Evolutionary conservation across 1,140 invertebrate genomes (phyloP).

Genomic region (Centruroides vittatus): DNA sequence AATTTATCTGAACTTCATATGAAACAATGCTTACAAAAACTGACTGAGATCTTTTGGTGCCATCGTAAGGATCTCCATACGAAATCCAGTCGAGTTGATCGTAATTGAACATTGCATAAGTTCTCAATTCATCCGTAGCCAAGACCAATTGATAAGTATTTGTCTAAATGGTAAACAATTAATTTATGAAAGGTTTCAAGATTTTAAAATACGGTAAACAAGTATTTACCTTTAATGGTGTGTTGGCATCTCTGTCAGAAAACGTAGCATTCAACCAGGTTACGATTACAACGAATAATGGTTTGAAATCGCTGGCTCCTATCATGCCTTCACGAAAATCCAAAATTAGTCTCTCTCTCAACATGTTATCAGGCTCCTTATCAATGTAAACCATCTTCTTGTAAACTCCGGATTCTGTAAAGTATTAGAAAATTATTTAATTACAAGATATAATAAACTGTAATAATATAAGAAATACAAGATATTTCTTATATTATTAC

Average conservation of each 20-base stretch:
- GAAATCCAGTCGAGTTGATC: constrained; percentile 74
- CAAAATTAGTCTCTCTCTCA: constrained; percentile 70
- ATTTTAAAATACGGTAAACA: too few relatives aligned
- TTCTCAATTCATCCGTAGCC: constrained; percentile 83
- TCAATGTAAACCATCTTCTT: constrained; percentile 25
- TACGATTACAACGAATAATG: constrained; percentile 77
- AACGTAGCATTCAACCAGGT: constrained; percentile 95
- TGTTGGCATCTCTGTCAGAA: constrained; percentile 60
- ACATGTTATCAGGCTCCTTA: constrained; percentile 36
- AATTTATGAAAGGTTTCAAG: too few relatives aligned
- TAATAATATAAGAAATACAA: too few relatives aligned
- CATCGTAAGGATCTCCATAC: constrained; percentile 58
- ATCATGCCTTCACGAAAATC: constrained; percentile 82
- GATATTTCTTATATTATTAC: too few relatives aligned
- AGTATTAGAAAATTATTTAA: neutral
- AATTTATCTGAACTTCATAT: neutral
- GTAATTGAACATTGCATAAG: constrained; percentile 91
- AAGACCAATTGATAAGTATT: constrained; percentile 90
- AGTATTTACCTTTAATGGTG: constrained; percentile 24
- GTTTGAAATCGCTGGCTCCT: constrained; percentile 70
- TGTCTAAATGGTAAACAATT: constrained; percentile 38
- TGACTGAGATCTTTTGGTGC: constrained; percentile 61
- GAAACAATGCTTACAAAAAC: constrained; percentile 52
- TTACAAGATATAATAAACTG: too few relatives aligned
- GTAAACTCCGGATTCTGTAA: constrained; percentile 48